Evolutionary conservation across 2,113 vertebrate genomes (phyloP), one percentile per base, ranked within the genome.

Genomic region (Turdus rufiventris): DNA sequence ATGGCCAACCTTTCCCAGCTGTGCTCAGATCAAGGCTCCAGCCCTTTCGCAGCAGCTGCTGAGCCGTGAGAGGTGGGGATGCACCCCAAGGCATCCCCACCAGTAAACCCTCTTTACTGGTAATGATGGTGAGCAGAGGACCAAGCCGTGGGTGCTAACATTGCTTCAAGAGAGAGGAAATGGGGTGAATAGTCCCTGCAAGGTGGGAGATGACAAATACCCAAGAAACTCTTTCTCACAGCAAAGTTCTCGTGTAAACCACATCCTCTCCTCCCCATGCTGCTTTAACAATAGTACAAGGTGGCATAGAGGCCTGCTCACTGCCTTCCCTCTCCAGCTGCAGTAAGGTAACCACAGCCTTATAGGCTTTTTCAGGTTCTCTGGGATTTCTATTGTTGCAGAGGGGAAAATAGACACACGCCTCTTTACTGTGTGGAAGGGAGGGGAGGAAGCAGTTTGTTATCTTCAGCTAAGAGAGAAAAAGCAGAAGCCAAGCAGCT

Each of bases 281-380:
- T 5, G 11, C 62, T 53, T 54, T 16, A 20, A 56, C 1, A 10
- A 82, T 40, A 31, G 11, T 34, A 65, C 26, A 7, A 91, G 56
- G 73, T 0, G 0, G n/a, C 53, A 29, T 0, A 2, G 43, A 56
- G 18, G 28, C 34, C 23, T 61, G 33, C 29, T 57, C 2, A 1
- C 5, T n/a, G 36, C 6, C 33, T 17, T n/a, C 34, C 18, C 31
- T 40, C 28, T 18, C 16, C 1, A 1, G 81, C 10, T 2, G 1
- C 62, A 23, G 28, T n/a, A 53, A 38, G 54, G 51, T 42, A 70
- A 56, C 38, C 19, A 23, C 21, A 43, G 7, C 1, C 12, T 12
- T 11, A 54, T 0, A 3, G 0, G 6, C 20, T 34, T 63, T 60
- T 66, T 4, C 0, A 0, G 58, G 10, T 53, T 88, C 23, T 42